phyloP scores from a whole-genome alignment of 2,888 invertebrate species.

The Nezara viridula region DNA sequence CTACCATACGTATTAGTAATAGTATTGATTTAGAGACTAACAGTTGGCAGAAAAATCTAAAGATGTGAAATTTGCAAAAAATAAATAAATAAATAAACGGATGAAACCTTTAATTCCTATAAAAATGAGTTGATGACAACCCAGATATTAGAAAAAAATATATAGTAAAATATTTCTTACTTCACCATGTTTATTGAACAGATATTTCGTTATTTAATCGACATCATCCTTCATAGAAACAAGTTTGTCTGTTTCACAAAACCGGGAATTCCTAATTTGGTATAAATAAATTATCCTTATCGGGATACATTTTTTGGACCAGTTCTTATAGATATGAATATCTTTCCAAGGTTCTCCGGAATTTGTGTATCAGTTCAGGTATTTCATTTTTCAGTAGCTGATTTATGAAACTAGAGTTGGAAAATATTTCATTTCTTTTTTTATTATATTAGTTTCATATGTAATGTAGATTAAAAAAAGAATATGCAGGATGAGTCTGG shows the following conservation, averaged over 20 bases:
- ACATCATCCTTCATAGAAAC: not conserved
- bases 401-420: not conserved
- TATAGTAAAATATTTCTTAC: not conserved
- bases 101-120: no score
- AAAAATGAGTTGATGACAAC: no score
- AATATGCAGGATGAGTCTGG: no score
- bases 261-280: not conserved
- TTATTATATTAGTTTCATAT: no score
- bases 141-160: no score
- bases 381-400: not conserved
- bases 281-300: not conserved
- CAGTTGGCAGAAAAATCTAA: no score
- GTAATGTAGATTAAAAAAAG: no score
- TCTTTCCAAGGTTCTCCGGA: not conserved
- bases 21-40: no score
- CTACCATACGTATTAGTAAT: no score
- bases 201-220: not conserved
- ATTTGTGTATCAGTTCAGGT: not conserved
- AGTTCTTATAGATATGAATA: not conserved
- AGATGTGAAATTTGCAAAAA: no score
- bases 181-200: not conserved
- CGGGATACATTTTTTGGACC: conserved; percentile 8
- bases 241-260: not conserved
- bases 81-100: no score
- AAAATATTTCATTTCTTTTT: no score